Conservation (phyloP, 2,888 invertebrate species). For the Drosophila picticornis region DNA sequence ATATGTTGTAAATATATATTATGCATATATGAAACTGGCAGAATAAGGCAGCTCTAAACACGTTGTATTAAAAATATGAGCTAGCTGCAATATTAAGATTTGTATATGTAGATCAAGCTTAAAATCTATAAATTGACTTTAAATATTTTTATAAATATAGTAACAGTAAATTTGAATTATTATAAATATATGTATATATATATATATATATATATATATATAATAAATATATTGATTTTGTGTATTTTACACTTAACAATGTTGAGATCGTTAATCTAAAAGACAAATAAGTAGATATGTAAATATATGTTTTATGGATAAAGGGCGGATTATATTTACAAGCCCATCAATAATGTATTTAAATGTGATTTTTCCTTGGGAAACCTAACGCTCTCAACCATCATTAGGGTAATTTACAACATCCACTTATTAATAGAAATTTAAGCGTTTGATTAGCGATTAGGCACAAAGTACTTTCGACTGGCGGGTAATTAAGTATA, state of each 20-base stretch:
- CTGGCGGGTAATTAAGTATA: conserved; percentile 27
- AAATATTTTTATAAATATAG: background rate
- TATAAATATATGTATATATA: background rate
- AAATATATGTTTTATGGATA: background rate
- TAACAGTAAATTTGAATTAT: conserved; percentile 3
- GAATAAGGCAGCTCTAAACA: background rate
- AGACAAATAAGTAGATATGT: background rate
- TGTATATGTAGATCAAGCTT: background rate
- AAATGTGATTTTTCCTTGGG: background rate
- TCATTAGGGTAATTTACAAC: conserved; percentile 22
- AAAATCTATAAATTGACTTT: background rate
- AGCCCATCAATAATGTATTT: background rate
- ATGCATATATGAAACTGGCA: background rate
- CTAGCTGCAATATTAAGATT: conserved; percentile 3
- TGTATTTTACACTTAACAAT: background rate
- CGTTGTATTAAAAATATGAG: background rate
- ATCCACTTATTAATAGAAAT: conserved; percentile 25
- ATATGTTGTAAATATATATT: conserved; percentile 3
- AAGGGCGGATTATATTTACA: conserved; percentile 1
- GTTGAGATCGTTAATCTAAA: conserved; percentile 35
- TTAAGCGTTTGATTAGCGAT: conserved; percentile 49
- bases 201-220: background rate
- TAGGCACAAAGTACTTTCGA: conserved; percentile 20
- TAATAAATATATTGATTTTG: background rate
- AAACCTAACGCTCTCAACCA: background rate